These are phyloP conservation scores for Bufotes viridis DNA, from an alignment of 2,797 vertebrate species.

Conservation along the genomic window DNA sequence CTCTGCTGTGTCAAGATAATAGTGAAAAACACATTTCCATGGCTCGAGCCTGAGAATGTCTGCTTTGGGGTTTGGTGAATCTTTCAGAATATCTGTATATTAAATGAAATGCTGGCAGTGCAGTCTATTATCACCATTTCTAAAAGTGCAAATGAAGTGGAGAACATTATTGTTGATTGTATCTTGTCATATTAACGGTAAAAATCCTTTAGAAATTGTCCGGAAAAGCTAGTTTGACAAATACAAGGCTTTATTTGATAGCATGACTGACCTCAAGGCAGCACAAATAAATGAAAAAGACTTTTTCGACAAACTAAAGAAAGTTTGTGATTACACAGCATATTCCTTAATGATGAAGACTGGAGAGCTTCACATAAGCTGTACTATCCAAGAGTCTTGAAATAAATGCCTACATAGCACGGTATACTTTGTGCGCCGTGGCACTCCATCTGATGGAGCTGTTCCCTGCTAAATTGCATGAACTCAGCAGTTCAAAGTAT, in stretches of 20 bases:
- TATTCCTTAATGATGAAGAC: slow-evolving; percentile 11
- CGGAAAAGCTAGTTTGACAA: slow-evolving; percentile 14
- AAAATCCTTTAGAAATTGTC: background rate
- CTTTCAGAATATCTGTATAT: background rate
- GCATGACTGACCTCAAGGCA: slow-evolving; percentile 16
- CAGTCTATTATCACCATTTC: background rate
- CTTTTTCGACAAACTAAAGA: background rate
- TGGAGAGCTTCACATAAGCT: slow-evolving; percentile 9
- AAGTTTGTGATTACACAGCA: slow-evolving; percentile 24
- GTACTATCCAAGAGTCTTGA: background rate
- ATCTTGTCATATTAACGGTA: background rate
- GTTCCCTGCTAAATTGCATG: background rate
- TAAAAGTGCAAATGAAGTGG: background rate
- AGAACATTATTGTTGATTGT: background rate
- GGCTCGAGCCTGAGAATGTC: background rate
- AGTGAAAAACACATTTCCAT: background rate
- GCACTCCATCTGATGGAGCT: slow-evolving; percentile 19
- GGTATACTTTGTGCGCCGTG: background rate
- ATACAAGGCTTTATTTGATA: slow-evolving; percentile 15
- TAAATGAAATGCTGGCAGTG: background rate
- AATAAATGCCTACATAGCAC: background rate
- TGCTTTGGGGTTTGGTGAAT: background rate
- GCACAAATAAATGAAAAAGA: slow-evolving; percentile 4
- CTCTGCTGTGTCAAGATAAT: background rate
- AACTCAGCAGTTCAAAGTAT: slow-evolving; percentile 25